These are phyloP conservation scores for Cranoglanis bouderius DNA, from an alignment of 2,113 vertebrate species.

Conservation along the genomic window DNA sequence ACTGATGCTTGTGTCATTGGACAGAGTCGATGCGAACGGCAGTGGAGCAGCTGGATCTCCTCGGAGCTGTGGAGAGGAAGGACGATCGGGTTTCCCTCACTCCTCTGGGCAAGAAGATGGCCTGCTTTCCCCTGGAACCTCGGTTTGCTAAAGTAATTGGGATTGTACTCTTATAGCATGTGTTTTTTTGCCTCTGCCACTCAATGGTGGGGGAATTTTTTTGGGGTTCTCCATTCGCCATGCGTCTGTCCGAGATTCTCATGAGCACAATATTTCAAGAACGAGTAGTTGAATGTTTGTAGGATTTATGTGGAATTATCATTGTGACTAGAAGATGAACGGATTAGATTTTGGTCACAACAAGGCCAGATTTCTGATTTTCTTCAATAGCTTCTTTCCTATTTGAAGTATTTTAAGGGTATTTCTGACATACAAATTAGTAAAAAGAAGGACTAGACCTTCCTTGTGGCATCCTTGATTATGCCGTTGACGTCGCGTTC, in stretches of 20 bases:
- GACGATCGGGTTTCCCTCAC: conserved; percentile 82
- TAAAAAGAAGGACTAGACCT: too few species aligned
- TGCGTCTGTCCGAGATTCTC: background rate
- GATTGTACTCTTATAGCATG: background rate
- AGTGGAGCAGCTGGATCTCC: conserved; percentile 84
- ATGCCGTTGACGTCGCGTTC: too few species aligned
- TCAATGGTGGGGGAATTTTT: background rate
- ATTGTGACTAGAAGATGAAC: background rate
- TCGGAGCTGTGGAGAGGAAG: conserved; percentile 86
- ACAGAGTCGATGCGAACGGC: conserved; percentile 86
- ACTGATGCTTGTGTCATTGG: background rate
- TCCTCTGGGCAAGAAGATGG: conserved; percentile 90
- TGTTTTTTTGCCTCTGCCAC: background rate
- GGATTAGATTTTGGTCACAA: background rate
- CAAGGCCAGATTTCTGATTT: background rate
- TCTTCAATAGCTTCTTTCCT: background rate
- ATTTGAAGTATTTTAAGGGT: too few species aligned
- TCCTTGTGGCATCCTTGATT: too few species aligned
- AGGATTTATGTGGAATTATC: background rate
- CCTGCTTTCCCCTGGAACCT: conserved; percentile 92
- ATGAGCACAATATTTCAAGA: background rate
- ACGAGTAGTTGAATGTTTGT: background rate
- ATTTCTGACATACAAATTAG: too few species aligned
- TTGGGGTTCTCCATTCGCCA: background rate
- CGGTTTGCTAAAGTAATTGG: conserved; percentile 86